These are phyloP conservation scores for Eleutherodactylus coqui DNA, from an alignment of 2,797 vertebrate genomes.

Conservation along the genomic window DNA sequence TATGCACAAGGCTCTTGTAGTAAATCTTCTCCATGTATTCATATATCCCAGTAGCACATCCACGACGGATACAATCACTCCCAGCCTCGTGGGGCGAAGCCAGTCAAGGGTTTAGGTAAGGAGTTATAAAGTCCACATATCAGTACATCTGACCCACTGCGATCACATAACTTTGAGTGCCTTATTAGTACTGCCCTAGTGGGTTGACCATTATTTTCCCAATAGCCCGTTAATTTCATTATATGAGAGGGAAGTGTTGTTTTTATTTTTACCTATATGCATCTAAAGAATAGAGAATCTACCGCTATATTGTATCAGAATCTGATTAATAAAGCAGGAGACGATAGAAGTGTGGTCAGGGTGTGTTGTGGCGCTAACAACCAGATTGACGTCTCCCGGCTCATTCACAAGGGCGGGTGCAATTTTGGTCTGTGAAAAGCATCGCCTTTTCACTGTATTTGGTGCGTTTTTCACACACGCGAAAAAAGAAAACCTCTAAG, in stretches of 20 bases:
- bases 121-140: background rate
- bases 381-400: no score
- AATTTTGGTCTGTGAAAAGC: no score
- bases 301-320: background rate
- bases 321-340: background rate
- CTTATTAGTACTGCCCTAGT: conserved; percentile 12
- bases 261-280: background rate
- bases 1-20: background rate
- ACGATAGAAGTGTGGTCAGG: background rate
- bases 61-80: background rate
- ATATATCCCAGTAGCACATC: background rate
- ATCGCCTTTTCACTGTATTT: no score
- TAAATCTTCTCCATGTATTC: background rate
- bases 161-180: conserved; percentile 26
- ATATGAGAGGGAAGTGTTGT: background rate
- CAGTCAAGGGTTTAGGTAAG: background rate
- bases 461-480: no score
- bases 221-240: background rate
- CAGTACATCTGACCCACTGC: background rate
- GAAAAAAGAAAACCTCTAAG: no score
- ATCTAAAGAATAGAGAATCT: background rate
- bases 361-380: conserved; percentile 4
- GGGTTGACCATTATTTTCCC: background rate
- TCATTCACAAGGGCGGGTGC: no score
- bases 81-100: background rate